Percentiles rank a stretch among this genome's conserved stretches.
phyloP scores from a whole-genome alignment of 1,140 invertebrate genomes.

The Schlechtendalia chinensis region DNA sequence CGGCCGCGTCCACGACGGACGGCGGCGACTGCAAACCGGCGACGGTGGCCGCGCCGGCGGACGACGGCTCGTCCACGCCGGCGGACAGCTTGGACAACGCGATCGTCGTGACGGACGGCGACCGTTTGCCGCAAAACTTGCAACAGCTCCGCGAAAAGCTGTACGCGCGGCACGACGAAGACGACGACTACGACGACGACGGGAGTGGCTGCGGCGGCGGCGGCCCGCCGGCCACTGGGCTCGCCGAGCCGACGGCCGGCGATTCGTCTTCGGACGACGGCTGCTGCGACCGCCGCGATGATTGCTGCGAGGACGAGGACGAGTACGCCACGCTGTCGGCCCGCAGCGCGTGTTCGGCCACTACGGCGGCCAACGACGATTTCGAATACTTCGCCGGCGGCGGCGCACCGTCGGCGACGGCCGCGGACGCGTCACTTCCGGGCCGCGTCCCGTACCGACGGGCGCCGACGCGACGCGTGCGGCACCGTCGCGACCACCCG shows the following conservation, averaged over 20 bases:
- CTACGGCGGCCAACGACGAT: constrained; percentile 67
- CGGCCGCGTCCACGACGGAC: background rate
- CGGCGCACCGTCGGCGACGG: background rate
- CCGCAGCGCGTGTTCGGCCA: constrained; percentile 62
- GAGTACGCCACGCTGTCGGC: constrained; percentile 62
- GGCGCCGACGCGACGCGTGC: constrained; percentile 17
- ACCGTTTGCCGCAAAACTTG: constrained; percentile 51
- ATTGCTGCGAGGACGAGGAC: constrained; percentile 57
- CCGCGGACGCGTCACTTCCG: constrained; percentile 13
- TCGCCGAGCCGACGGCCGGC: background rate
- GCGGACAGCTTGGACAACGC: constrained; percentile 36
- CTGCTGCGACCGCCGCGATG: constrained; percentile 56
- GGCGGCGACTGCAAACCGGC: background rate
- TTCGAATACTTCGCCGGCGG: constrained; percentile 64
- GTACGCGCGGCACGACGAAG: constrained; percentile 46
- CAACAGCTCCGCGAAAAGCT: constrained; percentile 52
- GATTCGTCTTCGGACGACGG: constrained; percentile 52
- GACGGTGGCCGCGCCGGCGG: no score
- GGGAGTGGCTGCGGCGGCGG: constrained; percentile 2
- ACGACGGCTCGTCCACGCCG: constrained; percentile 11
- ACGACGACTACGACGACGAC: constrained; percentile 51
- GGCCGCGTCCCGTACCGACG: constrained; percentile 53
- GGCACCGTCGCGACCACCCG: constrained; percentile 52
- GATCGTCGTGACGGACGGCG: background rate
- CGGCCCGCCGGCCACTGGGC: background rate